Base-by-base conservation (phyloP, 2,113 vertebrate genomes). In the Xiphophorus maculatus region DNA sequence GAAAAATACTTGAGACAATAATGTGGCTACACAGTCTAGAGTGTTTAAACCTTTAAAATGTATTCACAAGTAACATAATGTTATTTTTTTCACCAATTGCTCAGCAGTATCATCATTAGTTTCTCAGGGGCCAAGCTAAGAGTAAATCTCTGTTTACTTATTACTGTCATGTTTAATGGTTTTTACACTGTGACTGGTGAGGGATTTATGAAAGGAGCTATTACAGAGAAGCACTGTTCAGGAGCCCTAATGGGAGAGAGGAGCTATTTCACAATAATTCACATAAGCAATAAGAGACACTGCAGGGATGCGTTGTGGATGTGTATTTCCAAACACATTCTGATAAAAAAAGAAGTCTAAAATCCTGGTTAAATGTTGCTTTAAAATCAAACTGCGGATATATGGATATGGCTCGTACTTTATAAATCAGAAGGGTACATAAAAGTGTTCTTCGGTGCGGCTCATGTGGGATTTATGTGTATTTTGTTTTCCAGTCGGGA, bases 31-130 rank as follows among this genome's bases (percentile, higher is more conserved):
- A 22, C 6, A 35, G 12, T 44, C 63, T 64, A 15, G 0, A 42
- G 40, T 42, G 29, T 65, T 44, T 44, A 28, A 66, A 73, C 70
- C 44, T 27, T 25, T 1, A 62, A 40, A 32, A 83, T 54, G 77
- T 70, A 79, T 73, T 65, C 74, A 66, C 54, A 80, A 82, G 83
- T 64, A 69, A 64, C 63, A 66, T 54, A 29, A 69, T 61, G 51
- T 74, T 87, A 17, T 81, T 82, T 77, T 42, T 83, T 81, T 85
- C 80, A 72, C 71, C 44, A 73, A 65, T 69, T 84, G 80, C 87
- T 83, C 76, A 82, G 66, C 70, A 25, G 81, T 67, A 92, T 87
- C 63, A 82, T 84, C 70, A 89, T 74, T 77, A 62, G 70, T 65
- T 72, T 76, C 66, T 81, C 64, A 58, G 69, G 69, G 68, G 44